phyloP scores from a whole-genome alignment of 2,113 vertebrate genomes.

The Lichenostomus cassidix region DNA sequence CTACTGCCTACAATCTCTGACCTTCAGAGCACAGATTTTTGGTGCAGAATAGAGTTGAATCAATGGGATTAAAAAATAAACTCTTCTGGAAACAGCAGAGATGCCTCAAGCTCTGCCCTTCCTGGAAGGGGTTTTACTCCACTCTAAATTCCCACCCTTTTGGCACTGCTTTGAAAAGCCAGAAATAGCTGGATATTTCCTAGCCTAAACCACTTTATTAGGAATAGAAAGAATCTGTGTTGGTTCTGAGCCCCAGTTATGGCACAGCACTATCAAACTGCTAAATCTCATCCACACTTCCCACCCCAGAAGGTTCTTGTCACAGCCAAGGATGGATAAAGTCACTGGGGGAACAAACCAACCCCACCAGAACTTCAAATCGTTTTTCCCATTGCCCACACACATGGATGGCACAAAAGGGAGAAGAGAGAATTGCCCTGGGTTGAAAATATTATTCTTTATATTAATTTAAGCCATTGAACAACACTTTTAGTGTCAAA shows the following conservation, averaged over 20 bases:
- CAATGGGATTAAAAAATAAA: not conserved
- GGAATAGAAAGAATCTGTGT: not conserved
- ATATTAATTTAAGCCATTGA: not conserved
- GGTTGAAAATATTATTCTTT: not conserved
- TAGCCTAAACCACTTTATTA: not conserved
- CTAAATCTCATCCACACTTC: not conserved
- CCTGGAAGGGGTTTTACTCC: not conserved
- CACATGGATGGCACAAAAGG: not conserved
- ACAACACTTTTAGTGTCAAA: not conserved
- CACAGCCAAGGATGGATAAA: not conserved
- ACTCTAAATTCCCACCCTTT: not conserved
- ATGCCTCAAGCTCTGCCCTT: not conserved
- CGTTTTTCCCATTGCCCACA: not conserved
- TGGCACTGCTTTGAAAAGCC: not conserved
- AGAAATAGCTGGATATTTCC: not conserved
- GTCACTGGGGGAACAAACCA: not conserved
- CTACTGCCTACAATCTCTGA: accelerated
- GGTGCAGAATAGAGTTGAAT: not conserved
- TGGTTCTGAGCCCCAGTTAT: not conserved
- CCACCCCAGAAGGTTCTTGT: not conserved
- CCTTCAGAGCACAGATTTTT: not conserved
- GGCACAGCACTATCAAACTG: not conserved
- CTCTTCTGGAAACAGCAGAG: not conserved
- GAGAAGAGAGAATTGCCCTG: not conserved
- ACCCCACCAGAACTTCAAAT: not conserved